Conservation (phyloP, 2,113 vertebrate genomes). For the Crotalus horridus region DNA sequence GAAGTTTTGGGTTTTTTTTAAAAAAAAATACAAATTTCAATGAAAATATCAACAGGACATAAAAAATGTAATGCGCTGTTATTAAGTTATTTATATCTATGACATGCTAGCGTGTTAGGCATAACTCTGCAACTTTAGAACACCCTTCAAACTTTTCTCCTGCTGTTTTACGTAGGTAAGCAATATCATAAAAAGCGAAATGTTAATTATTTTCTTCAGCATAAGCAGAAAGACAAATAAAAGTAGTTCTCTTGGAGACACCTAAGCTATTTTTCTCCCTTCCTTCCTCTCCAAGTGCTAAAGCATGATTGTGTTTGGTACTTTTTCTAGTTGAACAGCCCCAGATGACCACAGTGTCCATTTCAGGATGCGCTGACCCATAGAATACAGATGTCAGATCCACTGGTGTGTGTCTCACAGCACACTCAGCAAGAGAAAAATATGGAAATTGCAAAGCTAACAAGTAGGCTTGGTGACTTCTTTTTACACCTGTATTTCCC, state of each 20-base stretch:
- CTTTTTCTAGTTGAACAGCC: neutral
- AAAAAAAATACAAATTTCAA: neutral
- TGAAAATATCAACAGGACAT: neutral
- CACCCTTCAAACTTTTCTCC: constrained; percentile 28
- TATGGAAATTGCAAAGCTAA: neutral
- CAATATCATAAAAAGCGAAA: neutral
- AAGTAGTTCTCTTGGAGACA: neutral
- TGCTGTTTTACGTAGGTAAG: neutral
- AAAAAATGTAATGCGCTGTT: neutral
- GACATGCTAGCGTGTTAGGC: neutral
- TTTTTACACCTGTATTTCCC: neutral
- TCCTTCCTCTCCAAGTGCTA: neutral
- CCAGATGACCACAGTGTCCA: neutral
- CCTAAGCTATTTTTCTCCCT: neutral
- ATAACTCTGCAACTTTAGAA: constrained; percentile 2
- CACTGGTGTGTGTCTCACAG: neutral
- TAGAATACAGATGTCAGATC: neutral
- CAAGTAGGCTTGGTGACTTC: neutral
- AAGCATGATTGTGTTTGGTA: neutral
- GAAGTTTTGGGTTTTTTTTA: neutral
- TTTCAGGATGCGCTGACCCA: neutral
- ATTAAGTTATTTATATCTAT: neutral
- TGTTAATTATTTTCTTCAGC: constrained; percentile 7
- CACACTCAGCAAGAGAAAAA: neutral
- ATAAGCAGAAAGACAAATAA: constrained; percentile 3